Evolutionary conservation across 1,140 invertebrate genomes (phyloP).

Genomic region (Ruditapes philippinarum): DNA sequence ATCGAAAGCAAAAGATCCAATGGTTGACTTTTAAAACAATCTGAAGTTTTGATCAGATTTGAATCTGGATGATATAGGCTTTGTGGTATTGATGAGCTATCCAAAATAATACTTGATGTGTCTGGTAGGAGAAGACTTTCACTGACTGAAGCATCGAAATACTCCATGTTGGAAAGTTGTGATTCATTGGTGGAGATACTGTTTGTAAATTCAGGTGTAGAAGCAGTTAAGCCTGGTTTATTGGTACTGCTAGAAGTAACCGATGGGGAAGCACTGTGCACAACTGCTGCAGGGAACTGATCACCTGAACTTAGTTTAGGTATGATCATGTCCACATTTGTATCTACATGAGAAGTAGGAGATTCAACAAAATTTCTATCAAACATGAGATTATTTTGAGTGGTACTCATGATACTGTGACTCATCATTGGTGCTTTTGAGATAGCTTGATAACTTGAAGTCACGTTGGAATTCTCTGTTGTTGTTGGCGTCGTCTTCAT

Average conservation of each 20-base stretch:
- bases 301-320: not conserved
- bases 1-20: not conserved
- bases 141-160: not conserved
- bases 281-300: not conserved
- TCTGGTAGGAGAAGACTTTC: not conserved
- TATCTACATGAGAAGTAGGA: slow-evolving; percentile 31
- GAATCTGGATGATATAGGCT: not conserved
- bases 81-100: not conserved
- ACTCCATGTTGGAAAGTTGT: not conserved
- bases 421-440: not conserved
- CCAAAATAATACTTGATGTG: slow-evolving; percentile 25
- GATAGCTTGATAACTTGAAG: not conserved
- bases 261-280: not conserved
- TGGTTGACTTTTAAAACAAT: not conserved
- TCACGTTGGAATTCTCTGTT: not conserved
- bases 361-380: slow-evolving; percentile 49
- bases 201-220: not conserved
- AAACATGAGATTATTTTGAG: not conserved
- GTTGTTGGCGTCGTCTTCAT: slow-evolving; percentile 2
- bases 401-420: not conserved
- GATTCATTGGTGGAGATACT: not conserved
- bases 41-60: not conserved
- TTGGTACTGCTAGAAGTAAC: not conserved
- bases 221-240: not conserved
- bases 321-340: not conserved